Conservation (phyloP, 1,140 invertebrate species). For the Bombus picipes region DNA sequence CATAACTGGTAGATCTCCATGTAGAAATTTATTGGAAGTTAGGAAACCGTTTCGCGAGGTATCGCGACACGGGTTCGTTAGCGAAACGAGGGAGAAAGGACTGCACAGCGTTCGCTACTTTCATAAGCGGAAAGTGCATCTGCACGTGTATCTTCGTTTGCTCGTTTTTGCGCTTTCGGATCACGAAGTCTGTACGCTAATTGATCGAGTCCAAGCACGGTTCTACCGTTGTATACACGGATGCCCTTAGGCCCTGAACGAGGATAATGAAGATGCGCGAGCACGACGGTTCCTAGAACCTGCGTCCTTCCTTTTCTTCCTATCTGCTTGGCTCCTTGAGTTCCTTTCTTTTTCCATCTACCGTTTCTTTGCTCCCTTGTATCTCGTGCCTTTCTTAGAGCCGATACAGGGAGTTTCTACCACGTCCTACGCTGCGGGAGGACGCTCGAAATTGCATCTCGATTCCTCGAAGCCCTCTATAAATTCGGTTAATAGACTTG, state of each 20-base stretch:
- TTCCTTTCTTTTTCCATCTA: constrained; percentile 15
- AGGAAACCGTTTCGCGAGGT: not conserved
- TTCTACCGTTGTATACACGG: constrained; percentile 60
- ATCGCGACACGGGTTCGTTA: not conserved
- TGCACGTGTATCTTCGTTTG: constrained; percentile 58
- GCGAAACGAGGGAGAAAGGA: not conserved
- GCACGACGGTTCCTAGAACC: constrained; percentile 74
- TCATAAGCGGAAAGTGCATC: constrained; percentile 68
- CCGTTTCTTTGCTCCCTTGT: not conserved
- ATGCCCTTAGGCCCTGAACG: constrained; percentile 56
- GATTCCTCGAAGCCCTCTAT: constrained; percentile 54
- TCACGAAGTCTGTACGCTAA: constrained; percentile 72
- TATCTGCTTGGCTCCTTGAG: not conserved
- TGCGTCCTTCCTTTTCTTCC: constrained; percentile 29
- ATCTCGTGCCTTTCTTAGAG: not conserved
- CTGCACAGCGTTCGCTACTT: constrained; percentile 39
- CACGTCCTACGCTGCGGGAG: constrained; percentile 32
- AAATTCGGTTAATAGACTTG: constrained; percentile 62
- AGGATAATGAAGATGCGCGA: constrained; percentile 75
- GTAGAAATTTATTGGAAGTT: not conserved
- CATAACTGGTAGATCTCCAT: not conserved
- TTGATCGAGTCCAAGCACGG: constrained; percentile 70
- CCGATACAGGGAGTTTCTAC: not conserved
- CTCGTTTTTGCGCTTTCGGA: constrained; percentile 61
- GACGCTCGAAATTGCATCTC: constrained; percentile 31